Base-by-base conservation (phyloP, 2,113 vertebrate species). In the Ammodramus savannarum region DNA sequence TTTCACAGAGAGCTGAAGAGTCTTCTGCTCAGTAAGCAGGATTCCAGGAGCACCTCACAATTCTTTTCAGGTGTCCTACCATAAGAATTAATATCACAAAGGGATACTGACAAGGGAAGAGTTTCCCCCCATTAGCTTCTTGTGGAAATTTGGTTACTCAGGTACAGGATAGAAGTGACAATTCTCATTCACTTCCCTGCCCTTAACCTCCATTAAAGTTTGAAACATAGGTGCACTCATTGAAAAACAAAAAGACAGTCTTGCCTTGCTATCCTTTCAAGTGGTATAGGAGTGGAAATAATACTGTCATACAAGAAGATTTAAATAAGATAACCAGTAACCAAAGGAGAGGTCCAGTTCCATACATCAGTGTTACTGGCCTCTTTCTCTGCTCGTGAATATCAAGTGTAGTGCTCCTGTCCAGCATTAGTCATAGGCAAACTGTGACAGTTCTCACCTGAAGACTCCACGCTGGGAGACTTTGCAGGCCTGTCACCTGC, bases 401-500 rank as follows among this genome's bases (percentile, higher is more conserved):
- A 2, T 31, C 10, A 43, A 46, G 22, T 7, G 14, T 34, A 77
- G 16, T 31, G 32, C 55, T 83, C 74, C 43, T 29, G 22, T 21
- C 11, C 66, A 76, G 21, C 31, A 54, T 36, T 19, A 52, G 44
- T 21, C 38, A 75, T 31, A 89, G 15, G 26, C 4, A 7, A 73
- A 76, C 11, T 80, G n/a, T 21, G 23, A 39, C 26, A 58, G 13
- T 34, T 61, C 96, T 84, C 71, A 98, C 98, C 97, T 21, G 78
- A 85, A 85, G 92, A 68, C 27, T 94, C 87, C 43, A 36, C 0
- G 0, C n/a, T 54, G 23, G 93, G 57, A 93, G 89, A 66, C 38
- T 97, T 58, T 23, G 25, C 55, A 52, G 68, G 55, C 19, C 7
- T 83, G 14, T 90, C 85, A 82, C 34, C 65, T 58, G 39, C 86